Conservation (phyloP, 2,113 vertebrate species). For the Podarcis muralis region DNA sequence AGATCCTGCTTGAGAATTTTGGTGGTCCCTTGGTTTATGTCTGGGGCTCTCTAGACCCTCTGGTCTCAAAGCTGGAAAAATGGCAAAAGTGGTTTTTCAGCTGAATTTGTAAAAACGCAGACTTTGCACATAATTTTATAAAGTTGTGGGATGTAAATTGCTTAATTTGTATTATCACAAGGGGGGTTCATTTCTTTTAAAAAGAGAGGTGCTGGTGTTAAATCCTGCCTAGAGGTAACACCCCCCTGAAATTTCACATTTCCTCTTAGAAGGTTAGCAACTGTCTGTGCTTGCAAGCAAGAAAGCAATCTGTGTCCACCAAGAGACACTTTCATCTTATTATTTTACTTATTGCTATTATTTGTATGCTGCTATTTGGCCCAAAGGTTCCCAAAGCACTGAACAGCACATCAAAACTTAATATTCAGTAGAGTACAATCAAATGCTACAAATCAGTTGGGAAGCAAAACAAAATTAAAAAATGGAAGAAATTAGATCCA, state of each 20-base stretch:
- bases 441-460: too few relatives aligned
- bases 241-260: neutral
- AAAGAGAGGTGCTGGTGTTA: neutral
- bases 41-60: neutral
- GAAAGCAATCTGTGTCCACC: neutral
- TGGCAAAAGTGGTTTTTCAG: neutral
- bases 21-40: neutral
- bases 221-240: neutral
- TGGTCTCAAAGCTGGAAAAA: neutral
- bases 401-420: too few relatives aligned
- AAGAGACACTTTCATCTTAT: neutral
- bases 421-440: too few relatives aligned
- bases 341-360: too few relatives aligned
- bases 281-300: neutral
- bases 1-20: neutral
- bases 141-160: neutral
- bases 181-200: neutral
- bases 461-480: too few relatives aligned
- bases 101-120: neutral
- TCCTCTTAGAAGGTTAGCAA: neutral
- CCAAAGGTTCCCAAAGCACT: too few relatives aligned
- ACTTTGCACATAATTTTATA: neutral
- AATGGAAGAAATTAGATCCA: too few relatives aligned
- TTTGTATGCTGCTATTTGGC: too few relatives aligned
- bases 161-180: neutral